Conservation (phyloP, 2,888 invertebrate genomes). For the Meta bourneti region DNA sequence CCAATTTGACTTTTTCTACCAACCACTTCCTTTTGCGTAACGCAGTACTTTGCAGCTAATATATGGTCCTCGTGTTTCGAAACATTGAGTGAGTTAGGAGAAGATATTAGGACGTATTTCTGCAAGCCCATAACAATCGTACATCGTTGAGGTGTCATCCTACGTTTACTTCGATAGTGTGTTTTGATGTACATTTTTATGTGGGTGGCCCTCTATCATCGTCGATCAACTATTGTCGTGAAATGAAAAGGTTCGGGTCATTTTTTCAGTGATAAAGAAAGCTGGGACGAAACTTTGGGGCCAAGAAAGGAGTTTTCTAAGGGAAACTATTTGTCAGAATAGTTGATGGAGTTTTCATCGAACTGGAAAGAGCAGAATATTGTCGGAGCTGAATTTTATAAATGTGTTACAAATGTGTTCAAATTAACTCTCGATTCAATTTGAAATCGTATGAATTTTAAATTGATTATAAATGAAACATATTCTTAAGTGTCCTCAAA, state of each 20-base stretch:
- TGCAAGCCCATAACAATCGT: neutral
- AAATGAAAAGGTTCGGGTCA: neutral
- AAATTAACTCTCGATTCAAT: no score
- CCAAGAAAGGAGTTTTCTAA: neutral
- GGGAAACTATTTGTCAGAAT: neutral
- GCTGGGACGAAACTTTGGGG: neutral
- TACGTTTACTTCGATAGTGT: neutral
- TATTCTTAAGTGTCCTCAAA: no score
- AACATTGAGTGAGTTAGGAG: neutral
- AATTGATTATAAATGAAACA: no score
- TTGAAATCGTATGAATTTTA: no score
- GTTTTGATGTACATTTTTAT: conserved; percentile 53
- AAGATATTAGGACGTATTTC: neutral
- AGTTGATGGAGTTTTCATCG: neutral
- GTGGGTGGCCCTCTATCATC: conserved; percentile 51
- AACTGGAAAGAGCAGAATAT: no score
- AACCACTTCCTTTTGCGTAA: conserved; percentile 25
- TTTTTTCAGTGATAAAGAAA: neutral
- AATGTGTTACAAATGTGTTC: no score
- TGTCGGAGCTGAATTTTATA: no score
- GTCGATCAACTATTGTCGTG: conserved; percentile 23
- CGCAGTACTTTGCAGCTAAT: neutral
- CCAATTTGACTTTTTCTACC: neutral
- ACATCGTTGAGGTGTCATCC: neutral
- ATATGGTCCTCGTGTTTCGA: neutral